A percentile compares a stretch with the other conserved stretches of the same genome.
phyloP scores from a whole-genome alignment of 2,797 vertebrate species.

The Lutjanus campechanus region DNA sequence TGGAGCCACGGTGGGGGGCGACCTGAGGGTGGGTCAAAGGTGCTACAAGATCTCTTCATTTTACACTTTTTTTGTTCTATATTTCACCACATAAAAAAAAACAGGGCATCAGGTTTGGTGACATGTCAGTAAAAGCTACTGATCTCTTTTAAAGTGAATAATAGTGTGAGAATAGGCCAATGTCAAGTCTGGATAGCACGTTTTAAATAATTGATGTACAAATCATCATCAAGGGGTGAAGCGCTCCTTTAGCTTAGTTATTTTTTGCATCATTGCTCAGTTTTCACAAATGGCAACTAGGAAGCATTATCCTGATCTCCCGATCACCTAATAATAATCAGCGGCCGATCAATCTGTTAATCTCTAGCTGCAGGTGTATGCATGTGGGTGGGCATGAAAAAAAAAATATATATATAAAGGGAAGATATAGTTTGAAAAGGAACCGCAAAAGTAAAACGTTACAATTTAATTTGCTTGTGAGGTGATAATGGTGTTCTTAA shows the following conservation, averaged over 20 bases:
- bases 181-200: no score
- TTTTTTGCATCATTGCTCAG: no score
- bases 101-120: not conserved
- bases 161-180: no score
- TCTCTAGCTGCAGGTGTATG: not conserved
- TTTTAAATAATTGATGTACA: no score
- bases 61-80: not conserved
- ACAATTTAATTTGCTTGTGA: not conserved
- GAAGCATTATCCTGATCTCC: no score
- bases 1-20: not conserved
- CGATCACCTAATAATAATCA: no score
- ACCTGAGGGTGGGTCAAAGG: not conserved
- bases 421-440: not conserved
- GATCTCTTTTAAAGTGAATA: no score
- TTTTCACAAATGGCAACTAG: no score
- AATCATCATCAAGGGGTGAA: no score
- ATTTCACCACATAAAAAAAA: not conserved
- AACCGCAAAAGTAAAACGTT: not conserved
- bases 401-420: not conserved
- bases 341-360: no score
- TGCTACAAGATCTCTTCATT: not conserved
- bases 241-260: no score
- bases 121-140: not conserved
- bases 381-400: not conserved
- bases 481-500: no score